Base-by-base conservation (phyloP, 2,888 invertebrate genomes). In the Phortica magna region DNA sequence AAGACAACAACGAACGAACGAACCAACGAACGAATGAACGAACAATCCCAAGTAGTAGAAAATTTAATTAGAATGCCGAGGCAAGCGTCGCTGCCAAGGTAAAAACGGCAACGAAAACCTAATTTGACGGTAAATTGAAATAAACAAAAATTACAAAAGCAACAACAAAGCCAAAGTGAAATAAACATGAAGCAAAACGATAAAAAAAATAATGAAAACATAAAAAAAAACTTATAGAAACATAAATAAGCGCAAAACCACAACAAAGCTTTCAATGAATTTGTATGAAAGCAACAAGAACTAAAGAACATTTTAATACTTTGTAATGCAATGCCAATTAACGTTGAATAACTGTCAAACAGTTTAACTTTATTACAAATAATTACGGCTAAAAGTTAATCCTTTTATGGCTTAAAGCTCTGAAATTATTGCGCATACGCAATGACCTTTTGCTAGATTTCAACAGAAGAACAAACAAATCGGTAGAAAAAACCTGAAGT, bases 41-140 rank as follows among this genome's bases (percentile, higher is more conserved):
- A 48, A 14, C 48, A 48, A 48, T 48, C 5, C 31, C 5, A 48
- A 48, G 48, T 48, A 48, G 41, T 39, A 71, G 70, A 53, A 71
- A 71, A 71, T 71, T 71, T 71, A 71, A 71, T 71, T 71, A 71
- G 70, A 71, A 71, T 71, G 31, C 55, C 55, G 19, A 61, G 19
- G 48, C 48, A 48, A 14, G 67, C 14, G 70, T 53, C 22, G 70
- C 31, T 12, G n/a, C 53, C 9, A 31, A 71, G 55, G 53, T 53
- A 71, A 42, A 70, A 70, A 43, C 31, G 31, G 31, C 2, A 31
- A 31, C 31, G 68, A 48, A 70, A 70, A 48, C 17, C 42, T 70
- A 70, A 70, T 70, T 70, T 71, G 22, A 53, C 53, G 53, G 70
- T 19, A 55, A 71, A 71, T 71, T 71, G 70, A 31, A 53, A 71